Percentiles rank a stretch among this genome's conserved stretches.
phyloP scores from a whole-genome alignment of 2,797 vertebrate species.

The Karalla daura region DNA sequence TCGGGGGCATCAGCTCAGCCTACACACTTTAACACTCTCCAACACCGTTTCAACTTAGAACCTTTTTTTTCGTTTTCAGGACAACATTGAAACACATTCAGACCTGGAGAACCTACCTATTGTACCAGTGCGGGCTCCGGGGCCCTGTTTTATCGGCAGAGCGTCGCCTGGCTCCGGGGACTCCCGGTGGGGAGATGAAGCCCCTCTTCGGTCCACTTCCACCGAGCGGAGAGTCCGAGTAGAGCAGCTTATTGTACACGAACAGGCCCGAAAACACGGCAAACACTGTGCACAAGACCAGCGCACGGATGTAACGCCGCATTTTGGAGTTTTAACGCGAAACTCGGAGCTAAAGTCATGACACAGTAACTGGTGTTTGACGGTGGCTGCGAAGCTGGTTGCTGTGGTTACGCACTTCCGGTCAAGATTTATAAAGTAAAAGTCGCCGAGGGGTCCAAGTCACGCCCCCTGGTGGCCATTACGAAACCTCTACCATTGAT shows the following conservation, averaged over 20 bases:
- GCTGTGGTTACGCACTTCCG: constrained; percentile 38
- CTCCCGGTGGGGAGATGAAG: constrained; percentile 61
- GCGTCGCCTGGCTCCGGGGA: constrained; percentile 62
- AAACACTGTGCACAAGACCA: constrained; percentile 86
- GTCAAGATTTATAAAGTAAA: constrained; percentile 45
- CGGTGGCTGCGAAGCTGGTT: neutral
- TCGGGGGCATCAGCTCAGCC: too few relatives aligned
- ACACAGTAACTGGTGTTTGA: constrained; percentile 53
- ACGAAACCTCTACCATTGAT: neutral
- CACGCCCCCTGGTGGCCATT: neutral
- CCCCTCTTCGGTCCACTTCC: constrained; percentile 47
- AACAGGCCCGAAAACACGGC: constrained; percentile 88
- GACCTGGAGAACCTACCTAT: constrained; percentile 55
- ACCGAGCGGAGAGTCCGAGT: constrained; percentile 66
- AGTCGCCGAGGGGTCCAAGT: fast-evolving
- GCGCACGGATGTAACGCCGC: constrained; percentile 87
- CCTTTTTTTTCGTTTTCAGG: fast-evolving
- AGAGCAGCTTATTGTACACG: constrained; percentile 85
- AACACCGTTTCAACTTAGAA: too few relatives aligned
- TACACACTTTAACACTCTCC: too few relatives aligned
- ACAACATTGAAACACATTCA: neutral
- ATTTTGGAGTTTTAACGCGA: constrained; percentile 71
- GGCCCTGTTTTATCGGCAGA: constrained; percentile 63
- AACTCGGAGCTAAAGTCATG: constrained; percentile 59
- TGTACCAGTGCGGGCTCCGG: constrained; percentile 53